phyloP scores from a whole-genome alignment of 2,888 invertebrate species.

The Salpingus planirostris region DNA sequence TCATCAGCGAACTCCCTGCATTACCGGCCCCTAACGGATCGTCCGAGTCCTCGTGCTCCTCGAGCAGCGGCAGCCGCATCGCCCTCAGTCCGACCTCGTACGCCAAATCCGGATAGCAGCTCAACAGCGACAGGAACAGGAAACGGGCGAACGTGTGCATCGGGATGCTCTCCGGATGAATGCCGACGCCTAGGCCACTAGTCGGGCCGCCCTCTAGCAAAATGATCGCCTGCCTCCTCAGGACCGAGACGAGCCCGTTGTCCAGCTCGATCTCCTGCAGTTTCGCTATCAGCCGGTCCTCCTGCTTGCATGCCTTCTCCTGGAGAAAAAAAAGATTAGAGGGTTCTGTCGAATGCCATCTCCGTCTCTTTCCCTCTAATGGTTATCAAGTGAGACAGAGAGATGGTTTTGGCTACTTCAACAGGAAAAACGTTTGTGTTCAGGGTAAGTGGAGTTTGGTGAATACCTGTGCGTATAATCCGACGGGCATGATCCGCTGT shows the following conservation, averaged over 20 bases:
- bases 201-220: constrained; percentile 69
- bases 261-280: constrained; percentile 71
- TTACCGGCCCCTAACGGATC: constrained; percentile 46
- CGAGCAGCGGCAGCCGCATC: constrained; percentile 69
- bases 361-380: too few species aligned
- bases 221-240: constrained; percentile 58
- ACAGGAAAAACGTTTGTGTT: too few species aligned
- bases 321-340: constrained; percentile 24
- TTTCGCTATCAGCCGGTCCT: constrained; percentile 66
- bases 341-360: too few species aligned
- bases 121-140: constrained; percentile 67
- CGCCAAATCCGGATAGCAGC: constrained; percentile 67
- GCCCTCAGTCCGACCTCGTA: constrained; percentile 71
- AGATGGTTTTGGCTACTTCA: too few species aligned
- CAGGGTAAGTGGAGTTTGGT: too few species aligned
- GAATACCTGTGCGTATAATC: constrained; percentile 70
- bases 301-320: constrained; percentile 63
- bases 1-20: constrained; percentile 44
- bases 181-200: constrained; percentile 64
- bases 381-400: too few species aligned
- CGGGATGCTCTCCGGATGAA: constrained; percentile 73
- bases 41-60: constrained; percentile 58
- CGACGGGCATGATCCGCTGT: constrained; percentile 68
- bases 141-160: constrained; percentile 79
- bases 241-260: constrained; percentile 57